phyloP scores from a whole-genome alignment of 2,113 vertebrate species.

The Conger conger region DNA sequence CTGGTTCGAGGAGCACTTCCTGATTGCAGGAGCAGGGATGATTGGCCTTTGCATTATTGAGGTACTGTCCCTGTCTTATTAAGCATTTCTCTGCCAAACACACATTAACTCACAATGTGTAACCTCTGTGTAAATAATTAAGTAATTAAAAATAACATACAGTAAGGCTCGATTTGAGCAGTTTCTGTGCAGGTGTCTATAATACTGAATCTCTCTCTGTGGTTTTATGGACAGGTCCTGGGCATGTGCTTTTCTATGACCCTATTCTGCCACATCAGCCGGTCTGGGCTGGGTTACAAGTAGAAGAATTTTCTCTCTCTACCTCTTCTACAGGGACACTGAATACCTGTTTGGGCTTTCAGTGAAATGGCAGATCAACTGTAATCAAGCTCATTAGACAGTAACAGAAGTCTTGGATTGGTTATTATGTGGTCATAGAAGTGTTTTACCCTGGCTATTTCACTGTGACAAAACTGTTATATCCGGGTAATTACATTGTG shows the following conservation, averaged over 20 bases:
- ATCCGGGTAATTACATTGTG: too few species aligned
- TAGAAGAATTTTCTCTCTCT: conserved; percentile 35
- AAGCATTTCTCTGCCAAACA: too few species aligned
- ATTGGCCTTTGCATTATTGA: conserved; percentile 70
- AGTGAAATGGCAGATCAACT: too few species aligned
- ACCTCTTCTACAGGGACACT: too few species aligned
- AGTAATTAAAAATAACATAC: too few species aligned
- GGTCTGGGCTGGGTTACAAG: conserved; percentile 70
- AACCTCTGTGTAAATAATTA: neutral
- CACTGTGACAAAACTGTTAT: too few species aligned
- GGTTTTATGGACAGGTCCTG: conserved; percentile 61
- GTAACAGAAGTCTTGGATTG: too few species aligned
- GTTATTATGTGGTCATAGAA: too few species aligned
- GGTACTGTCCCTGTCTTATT: conserved; percentile 45
- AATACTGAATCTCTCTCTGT: neutral
- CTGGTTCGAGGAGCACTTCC: conserved; percentile 58
- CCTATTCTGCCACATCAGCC: conserved; percentile 74
- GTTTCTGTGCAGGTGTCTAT: neutral
- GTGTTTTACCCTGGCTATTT: too few species aligned
- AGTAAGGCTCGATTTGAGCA: neutral
- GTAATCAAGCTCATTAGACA: too few species aligned
- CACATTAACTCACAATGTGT: neutral
- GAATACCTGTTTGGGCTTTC: too few species aligned
- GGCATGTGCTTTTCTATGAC: conserved; percentile 79
- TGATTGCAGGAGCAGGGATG: conserved; percentile 60